Conservation (phyloP, 2,888 invertebrate species). For the Clitarchus hookeri region DNA sequence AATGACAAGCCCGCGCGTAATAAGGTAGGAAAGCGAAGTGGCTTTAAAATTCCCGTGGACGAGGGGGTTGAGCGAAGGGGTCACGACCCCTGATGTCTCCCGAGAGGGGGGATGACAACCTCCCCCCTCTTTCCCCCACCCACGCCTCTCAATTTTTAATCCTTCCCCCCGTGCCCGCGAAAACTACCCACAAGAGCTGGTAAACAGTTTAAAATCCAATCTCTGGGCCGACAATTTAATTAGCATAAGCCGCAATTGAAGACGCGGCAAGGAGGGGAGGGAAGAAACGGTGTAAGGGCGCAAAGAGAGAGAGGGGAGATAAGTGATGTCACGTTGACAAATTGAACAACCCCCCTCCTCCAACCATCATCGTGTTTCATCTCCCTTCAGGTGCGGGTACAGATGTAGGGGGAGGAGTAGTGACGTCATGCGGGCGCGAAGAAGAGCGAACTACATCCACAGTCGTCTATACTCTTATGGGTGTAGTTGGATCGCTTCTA, state of each 20-base stretch:
- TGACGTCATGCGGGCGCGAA: not conserved
- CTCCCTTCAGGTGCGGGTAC: not conserved
- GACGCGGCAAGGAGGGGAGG: not conserved
- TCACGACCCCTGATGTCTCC: not conserved
- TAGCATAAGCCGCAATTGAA: slow-evolving; percentile 14
- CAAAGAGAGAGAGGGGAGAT: not conserved
- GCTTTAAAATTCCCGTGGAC: not conserved
- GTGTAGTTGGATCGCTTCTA: no score
- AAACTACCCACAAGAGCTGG: not conserved
- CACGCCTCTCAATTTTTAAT: not conserved
- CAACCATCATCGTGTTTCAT: not conserved
- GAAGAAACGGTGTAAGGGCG: not conserved
- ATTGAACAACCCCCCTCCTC: not conserved
- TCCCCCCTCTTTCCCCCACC: not conserved
- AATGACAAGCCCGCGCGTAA: not conserved
- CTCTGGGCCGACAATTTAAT: not conserved
- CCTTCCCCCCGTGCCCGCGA: not conserved
- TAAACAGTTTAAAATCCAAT: slow-evolving; percentile 8
- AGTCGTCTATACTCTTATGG: no score
- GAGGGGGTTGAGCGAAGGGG: not conserved
- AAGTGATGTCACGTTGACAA: slow-evolving; percentile 14
- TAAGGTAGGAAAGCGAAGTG: not conserved
- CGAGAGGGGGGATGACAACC: not conserved
- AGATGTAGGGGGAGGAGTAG: not conserved
- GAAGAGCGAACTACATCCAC: not conserved